Evolutionary conservation across 2,113 vertebrate genomes (phyloP).

Genomic region (Excalfactoria chinensis): DNA sequence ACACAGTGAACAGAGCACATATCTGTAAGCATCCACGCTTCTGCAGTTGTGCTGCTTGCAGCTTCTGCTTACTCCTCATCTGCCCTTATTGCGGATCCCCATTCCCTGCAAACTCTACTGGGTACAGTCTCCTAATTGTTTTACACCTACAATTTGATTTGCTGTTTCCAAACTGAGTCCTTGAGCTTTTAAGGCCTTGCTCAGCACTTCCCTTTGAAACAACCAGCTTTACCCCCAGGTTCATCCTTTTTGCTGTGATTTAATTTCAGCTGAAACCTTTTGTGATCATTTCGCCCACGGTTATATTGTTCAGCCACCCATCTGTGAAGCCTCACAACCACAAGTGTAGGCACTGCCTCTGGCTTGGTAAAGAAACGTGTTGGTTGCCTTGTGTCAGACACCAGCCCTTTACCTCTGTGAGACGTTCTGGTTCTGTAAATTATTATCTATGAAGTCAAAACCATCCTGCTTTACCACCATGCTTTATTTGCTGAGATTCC

Average conservation of each 20-base stretch:
- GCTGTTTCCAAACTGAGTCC: not conserved
- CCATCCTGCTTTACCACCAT: not conserved
- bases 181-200: not conserved
- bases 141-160: not conserved
- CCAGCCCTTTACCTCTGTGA: not conserved
- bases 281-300: not conserved
- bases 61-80: not conserved
- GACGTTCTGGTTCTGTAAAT: not conserved
- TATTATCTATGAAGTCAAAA: not conserved
- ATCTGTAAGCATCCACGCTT: accelerated
- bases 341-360: not conserved
- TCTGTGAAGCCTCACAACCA: not conserved
- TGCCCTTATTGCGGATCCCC: not conserved
- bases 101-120: not conserved
- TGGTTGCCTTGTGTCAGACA: not conserved
- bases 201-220: not conserved
- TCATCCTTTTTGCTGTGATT: not conserved
- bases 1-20: not conserved
- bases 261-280: not conserved
- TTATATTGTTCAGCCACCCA: not conserved
- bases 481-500: not conserved
- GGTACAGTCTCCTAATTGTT: not conserved
- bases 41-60: not conserved
- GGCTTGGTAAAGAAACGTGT: not conserved
- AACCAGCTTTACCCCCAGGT: not conserved